phyloP scores from a whole-genome alignment of 2,113 vertebrate species.

The Cranoglanis bouderius region DNA sequence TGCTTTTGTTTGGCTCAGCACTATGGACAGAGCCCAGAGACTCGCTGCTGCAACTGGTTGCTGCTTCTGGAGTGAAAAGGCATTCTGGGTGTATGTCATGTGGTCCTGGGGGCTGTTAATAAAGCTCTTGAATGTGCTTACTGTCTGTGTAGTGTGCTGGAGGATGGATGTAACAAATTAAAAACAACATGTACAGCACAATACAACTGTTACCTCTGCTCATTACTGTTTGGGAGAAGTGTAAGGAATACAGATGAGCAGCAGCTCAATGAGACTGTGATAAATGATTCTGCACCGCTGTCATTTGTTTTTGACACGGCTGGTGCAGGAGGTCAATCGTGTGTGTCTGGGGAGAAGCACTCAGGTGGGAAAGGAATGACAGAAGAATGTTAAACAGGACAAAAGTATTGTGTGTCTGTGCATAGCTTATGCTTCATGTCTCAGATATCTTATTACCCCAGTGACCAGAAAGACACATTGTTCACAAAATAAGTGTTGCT shows the following conservation, averaged over 20 bases:
- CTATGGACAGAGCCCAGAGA: constrained; percentile 68
- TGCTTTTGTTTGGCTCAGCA: constrained; percentile 68
- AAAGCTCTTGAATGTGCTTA: not conserved
- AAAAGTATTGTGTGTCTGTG: constrained; percentile 53
- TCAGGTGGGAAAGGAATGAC: constrained; percentile 38
- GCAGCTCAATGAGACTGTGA: constrained; percentile 45
- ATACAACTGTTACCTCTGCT: constrained; percentile 7
- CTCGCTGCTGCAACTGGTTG: constrained; percentile 71
- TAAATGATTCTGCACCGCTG: constrained; percentile 37
- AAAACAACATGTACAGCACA: constrained; percentile 31
- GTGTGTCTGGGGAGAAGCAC: constrained; percentile 36
- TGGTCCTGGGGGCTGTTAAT: not conserved
- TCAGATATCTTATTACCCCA: constrained; percentile 52
- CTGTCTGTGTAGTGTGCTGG: constrained; percentile 16
- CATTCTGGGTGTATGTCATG: not conserved
- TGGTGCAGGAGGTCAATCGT: constrained; percentile 43
- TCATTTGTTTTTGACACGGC: constrained; percentile 44
- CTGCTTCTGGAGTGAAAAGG: constrained; percentile 56
- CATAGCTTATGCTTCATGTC: constrained; percentile 60
- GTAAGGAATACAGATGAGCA: constrained; percentile 13
- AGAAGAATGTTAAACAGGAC: constrained; percentile 38
- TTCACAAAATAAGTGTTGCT: not conserved
- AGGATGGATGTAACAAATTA: constrained; percentile 14
- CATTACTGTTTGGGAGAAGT: constrained; percentile 9
- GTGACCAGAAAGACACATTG: constrained; percentile 1